Percentiles rank a stretch among this genome's conserved stretches.
These are phyloP conservation scores for Pachydiplax longipennis DNA, from an alignment of 2,888 invertebrate genomes.

Conservation along the genomic window DNA sequence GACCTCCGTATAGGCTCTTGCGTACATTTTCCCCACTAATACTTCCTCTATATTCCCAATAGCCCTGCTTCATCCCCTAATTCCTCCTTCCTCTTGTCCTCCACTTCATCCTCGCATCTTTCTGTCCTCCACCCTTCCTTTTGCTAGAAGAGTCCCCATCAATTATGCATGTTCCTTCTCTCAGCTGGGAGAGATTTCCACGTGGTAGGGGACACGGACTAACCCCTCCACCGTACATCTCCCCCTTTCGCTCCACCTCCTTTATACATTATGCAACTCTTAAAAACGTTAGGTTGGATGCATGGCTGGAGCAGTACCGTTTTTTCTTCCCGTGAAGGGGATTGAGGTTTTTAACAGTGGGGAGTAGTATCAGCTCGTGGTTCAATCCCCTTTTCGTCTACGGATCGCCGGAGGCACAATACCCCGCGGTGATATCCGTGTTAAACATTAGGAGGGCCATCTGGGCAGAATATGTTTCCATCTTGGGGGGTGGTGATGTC, in stretches of 20 bases:
- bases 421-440: background rate
- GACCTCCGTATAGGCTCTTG: too few species aligned
- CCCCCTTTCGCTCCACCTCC: background rate
- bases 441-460: background rate
- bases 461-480: background rate
- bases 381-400: background rate
- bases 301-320: background rate
- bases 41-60: too few species aligned
- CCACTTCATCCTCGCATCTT: background rate
- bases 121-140: background rate
- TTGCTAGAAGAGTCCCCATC: slow-evolving; percentile 4
- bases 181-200: slow-evolving; percentile 23
- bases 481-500: too few species aligned
- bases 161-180: slow-evolving; percentile 28
- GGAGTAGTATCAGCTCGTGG: background rate
- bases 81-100: background rate
- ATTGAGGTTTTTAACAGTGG: background rate
- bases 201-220: background rate
- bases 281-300: slow-evolving; percentile 6
- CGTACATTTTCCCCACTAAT: too few species aligned
- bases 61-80: background rate
- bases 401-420: background rate
- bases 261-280: slow-evolving; percentile 39
- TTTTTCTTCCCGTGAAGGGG: background rate
- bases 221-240: background rate